These are phyloP conservation scores for Myrmecobius fasciatus DNA, from an alignment of 2,113 vertebrate species.

Conservation along the genomic window DNA sequence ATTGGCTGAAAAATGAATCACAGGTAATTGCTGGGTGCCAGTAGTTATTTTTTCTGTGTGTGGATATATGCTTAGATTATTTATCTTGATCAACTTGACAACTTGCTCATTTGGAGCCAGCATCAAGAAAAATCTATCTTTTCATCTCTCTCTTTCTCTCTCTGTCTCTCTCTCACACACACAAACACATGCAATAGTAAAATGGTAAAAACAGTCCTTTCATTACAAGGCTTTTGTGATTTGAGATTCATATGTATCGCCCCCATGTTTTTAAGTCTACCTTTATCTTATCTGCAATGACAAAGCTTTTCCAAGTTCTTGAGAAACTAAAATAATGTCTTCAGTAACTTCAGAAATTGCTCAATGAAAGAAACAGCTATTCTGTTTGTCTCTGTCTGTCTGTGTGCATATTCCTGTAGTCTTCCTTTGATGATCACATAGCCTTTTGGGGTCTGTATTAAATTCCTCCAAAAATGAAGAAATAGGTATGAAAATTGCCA, in stretches of 20 bases:
- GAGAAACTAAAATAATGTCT: conserved; percentile 30
- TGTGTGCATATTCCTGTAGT: background rate
- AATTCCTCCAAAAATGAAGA: conserved; percentile 17
- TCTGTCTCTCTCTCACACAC: conserved; percentile 16
- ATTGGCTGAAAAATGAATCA: conserved; percentile 18
- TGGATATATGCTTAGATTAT: background rate
- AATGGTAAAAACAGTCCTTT: conserved; percentile 30
- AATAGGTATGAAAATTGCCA: conserved; percentile 6
- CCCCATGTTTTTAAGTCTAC: background rate
- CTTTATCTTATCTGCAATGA: conserved; percentile 57
- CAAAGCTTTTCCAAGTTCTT: conserved; percentile 55
- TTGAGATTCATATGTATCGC: conserved; percentile 2
- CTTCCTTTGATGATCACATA: background rate
- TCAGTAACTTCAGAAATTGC: conserved; percentile 30
- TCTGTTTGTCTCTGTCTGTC: background rate
- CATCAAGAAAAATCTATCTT: conserved; percentile 13
- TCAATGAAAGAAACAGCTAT: background rate
- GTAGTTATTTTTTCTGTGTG: conserved; percentile 25
- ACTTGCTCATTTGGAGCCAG: conserved; percentile 17
- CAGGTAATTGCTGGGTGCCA: background rate
- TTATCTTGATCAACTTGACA: conserved; percentile 38
- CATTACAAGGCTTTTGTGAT: conserved; percentile 42
- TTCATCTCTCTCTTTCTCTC: conserved; percentile 14
- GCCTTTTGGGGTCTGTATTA: background rate
- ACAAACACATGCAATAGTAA: conserved; percentile 4